These are phyloP conservation scores for Trigoniulus corallinus DNA, from an alignment of 1,140 invertebrate species.

Conservation along the genomic window DNA sequence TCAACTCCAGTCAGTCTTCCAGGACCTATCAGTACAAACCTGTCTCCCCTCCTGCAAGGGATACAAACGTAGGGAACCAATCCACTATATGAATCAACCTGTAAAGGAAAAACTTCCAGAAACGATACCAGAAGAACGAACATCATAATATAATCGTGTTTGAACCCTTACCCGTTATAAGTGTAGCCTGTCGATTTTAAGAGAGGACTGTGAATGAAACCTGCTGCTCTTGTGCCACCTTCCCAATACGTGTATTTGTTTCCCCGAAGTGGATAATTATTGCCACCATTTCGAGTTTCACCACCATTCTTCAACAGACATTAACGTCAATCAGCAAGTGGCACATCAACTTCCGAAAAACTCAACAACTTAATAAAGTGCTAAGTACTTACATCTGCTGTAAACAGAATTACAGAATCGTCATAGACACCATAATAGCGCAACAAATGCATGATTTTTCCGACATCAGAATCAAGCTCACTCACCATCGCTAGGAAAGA, in stretches of 20 bases:
- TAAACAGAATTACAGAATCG: neutral
- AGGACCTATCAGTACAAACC: neutral
- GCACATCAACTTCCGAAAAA: neutral
- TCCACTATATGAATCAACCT: neutral
- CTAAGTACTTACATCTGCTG: neutral
- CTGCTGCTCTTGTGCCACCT: slow-evolving; percentile 26
- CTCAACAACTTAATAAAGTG: neutral
- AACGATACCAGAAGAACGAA: no score
- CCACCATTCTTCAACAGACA: slow-evolving; percentile 25
- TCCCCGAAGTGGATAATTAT: slow-evolving; percentile 30
- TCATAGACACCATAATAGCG: neutral
- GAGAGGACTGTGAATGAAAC: slow-evolving; percentile 22
- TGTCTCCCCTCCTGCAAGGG: neutral
- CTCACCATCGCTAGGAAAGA: neutral
- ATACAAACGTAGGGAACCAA: slow-evolving; percentile 1
- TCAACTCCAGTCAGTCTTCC: neutral
- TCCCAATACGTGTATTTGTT: slow-evolving; percentile 31
- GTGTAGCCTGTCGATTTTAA: slow-evolving; percentile 12
- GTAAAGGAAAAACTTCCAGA: neutral
- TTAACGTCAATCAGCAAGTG: neutral
- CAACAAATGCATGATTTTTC: neutral
- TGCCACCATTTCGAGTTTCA: slow-evolving; percentile 23
- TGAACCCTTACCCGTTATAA: slow-evolving; percentile 1
- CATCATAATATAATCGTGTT: neutral
- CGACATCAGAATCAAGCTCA: neutral